These are phyloP conservation scores for Anomalospiza imberbis DNA, from an alignment of 2,797 vertebrate genomes.

Conservation along the genomic window DNA sequence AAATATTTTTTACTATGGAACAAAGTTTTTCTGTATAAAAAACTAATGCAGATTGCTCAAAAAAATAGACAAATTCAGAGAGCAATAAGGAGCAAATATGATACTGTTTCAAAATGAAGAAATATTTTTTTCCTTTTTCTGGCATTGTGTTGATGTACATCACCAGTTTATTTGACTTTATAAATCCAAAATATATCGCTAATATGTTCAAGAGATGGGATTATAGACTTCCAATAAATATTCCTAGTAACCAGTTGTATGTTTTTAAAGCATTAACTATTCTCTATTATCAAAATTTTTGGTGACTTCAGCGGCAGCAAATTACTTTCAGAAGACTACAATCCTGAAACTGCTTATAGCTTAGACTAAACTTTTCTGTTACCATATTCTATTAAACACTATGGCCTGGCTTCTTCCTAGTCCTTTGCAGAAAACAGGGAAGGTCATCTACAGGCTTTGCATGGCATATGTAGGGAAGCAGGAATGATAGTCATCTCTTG, in stretches of 20 bases:
- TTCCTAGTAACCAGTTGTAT: not conserved
- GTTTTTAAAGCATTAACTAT: not conserved
- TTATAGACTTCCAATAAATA: not conserved
- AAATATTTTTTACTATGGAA: not conserved
- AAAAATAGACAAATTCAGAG: not conserved
- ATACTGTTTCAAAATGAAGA: not conserved
- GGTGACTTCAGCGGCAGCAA: not conserved
- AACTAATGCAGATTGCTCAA: not conserved
- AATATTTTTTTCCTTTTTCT: not conserved
- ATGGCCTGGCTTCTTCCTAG: not conserved
- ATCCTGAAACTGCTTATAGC: not conserved
- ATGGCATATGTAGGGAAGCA: not conserved
- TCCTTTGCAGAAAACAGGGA: not conserved
- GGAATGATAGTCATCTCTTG: not conserved
- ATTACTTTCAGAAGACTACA: not conserved
- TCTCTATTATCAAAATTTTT: not conserved
- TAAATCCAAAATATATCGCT: not conserved
- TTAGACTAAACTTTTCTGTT: not conserved
- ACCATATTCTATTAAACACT: accelerated
- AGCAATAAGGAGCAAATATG: not conserved
- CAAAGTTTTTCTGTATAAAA: not conserved
- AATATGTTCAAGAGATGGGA: not conserved
- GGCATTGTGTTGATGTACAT: not conserved
- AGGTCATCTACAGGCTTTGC: not conserved
- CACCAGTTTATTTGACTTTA: not conserved